Percentiles rank a stretch among this genome's conserved stretches.
These are phyloP conservation scores for Glareola pratincola DNA, from an alignment of 2,113 vertebrate species.

Conservation along the genomic window DNA sequence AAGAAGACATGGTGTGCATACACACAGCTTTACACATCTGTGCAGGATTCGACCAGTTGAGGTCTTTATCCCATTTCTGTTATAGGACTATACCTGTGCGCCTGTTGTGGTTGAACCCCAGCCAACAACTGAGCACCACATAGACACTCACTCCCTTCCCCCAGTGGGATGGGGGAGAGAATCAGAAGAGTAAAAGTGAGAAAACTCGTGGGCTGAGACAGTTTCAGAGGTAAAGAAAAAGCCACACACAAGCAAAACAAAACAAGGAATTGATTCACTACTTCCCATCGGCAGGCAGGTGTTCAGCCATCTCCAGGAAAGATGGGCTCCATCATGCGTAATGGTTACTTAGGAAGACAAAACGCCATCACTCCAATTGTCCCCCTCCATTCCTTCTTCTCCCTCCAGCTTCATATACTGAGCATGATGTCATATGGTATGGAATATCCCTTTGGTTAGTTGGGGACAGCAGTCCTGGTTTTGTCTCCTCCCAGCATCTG, in stretches of 20 bases:
- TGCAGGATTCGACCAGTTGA: neutral
- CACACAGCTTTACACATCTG: neutral
- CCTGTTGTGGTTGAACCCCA: neutral
- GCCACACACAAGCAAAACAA: neutral
- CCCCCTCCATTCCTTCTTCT: neutral
- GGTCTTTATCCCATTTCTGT: neutral
- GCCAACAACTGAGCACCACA: neutral
- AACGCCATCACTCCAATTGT: neutral
- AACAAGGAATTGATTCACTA: neutral
- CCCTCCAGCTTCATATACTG: neutral
- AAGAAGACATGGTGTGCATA: fast-evolving
- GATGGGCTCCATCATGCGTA: neutral
- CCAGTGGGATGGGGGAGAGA: neutral
- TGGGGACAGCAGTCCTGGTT: neutral
- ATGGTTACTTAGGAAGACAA: neutral
- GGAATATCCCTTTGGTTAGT: neutral
- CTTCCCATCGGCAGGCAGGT: neutral
- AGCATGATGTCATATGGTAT: neutral
- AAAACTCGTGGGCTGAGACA: neutral
- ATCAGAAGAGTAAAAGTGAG: neutral
- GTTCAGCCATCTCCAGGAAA: neutral
- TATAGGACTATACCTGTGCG: neutral
- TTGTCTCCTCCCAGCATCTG: neutral
- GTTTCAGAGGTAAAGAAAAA: neutral
- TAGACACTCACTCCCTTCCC: neutral